phyloP scores from a whole-genome alignment of 2,888 invertebrate genomes.

The Oeneis ivallda region DNA sequence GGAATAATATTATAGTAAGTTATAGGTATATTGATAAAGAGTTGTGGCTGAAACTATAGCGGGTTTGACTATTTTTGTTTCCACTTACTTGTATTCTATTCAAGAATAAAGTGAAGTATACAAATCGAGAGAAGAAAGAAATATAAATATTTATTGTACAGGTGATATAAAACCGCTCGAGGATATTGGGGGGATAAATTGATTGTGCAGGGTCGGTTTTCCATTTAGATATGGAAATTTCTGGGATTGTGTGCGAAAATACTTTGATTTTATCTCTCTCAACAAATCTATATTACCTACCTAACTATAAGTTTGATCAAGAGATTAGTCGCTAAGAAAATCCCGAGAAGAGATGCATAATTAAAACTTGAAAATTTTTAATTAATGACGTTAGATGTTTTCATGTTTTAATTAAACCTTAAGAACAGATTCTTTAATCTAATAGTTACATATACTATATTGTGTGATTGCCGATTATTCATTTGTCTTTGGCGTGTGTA shows the following conservation, averaged over 20 bases:
- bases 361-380: neutral
- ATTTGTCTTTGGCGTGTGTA: no score
- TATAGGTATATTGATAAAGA: neutral
- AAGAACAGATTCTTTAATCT: no score
- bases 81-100: conserved; percentile 37
- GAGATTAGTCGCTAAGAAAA: neutral
- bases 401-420: no score
- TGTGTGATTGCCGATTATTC: no score
- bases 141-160: conserved; percentile 81
- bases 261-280: conserved; percentile 74
- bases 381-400: no score
- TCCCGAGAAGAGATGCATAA: neutral
- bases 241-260: conserved; percentile 78
- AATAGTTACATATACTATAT: no score
- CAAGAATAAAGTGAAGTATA: conserved; percentile 56
- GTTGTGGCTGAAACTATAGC: neutral
- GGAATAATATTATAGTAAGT: neutral
- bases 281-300: conserved; percentile 62
- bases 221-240: conserved; percentile 83
- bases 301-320: conserved; percentile 9
- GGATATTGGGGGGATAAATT: conserved; percentile 82
- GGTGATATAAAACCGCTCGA: conserved; percentile 80
- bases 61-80: conserved; percentile 33
- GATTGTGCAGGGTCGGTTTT: conserved; percentile 82
- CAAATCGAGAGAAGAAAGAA: conserved; percentile 67